Evolutionary conservation across 2,888 invertebrate species (phyloP), one percentile per base, ranked within the genome.

Genomic region (Xestia sexstrigata): DNA sequence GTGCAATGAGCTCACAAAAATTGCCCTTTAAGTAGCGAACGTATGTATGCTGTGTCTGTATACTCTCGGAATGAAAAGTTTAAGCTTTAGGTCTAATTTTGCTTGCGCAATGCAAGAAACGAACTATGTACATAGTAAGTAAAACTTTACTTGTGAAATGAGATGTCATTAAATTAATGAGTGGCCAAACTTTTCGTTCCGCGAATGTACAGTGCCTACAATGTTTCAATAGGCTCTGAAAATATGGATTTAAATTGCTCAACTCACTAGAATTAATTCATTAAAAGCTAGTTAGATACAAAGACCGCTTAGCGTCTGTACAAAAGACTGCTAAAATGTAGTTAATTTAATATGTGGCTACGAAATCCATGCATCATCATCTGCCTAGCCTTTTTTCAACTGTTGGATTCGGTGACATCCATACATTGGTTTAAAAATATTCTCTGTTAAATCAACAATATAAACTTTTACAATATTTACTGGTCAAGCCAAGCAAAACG

Each of bases 391-490:
- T n/a, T 63, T 62, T 13, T 2, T 6, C 39, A 17, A 26, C 2
- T 26, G 5, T 60, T 6, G 11, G 13, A 8, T 4, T 35, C 15
- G 35, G 23, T 2, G 13, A 9, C 23, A 39, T 39, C 13, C 11
- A 39, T 6, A 23, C 9, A 62, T 30, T 35, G 4, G 62, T 20
- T 7, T 8, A 49, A 17, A 26, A 47, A 13, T 1, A 1, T 4
- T 9, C 11, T 35, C 45, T 39, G 17, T 58, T 71, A 1, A 39
- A 60, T 68, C 42, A 17, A 55, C 60, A 72, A 52, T 73, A 71
- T 81, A 74, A 73, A 73, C 70, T 71, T 55, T 30, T 47, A 47
- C 69, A 49, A 75, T 85, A 83, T 81, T 87, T 77, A 83, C 78
- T 63, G 66, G 65, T 76, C 65, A 74, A 73, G 67, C 39, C 66